phyloP scores from a whole-genome alignment of 1,140 invertebrate genomes.

The Pseudomyrmex flavicornis region DNA sequence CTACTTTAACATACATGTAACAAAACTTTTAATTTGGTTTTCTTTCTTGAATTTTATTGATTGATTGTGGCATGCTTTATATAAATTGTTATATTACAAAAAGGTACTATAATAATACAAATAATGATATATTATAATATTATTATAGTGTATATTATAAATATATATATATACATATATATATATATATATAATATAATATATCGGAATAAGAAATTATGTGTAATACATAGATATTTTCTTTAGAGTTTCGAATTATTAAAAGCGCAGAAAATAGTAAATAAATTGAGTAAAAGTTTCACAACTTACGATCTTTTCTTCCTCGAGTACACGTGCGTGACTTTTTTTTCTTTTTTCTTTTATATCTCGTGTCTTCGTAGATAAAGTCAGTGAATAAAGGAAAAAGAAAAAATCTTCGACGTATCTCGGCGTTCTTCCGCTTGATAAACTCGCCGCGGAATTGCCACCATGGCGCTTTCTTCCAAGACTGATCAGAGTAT shows the following conservation, averaged over 20 bases:
- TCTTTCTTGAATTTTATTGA: not conserved
- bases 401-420: slow-evolving; percentile 51
- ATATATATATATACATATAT: not conserved
- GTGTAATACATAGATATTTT: no score
- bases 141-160: not conserved
- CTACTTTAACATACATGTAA: not conserved
- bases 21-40: not conserved
- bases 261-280: not conserved
- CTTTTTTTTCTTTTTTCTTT: not conserved
- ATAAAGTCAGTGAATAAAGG: not conserved
- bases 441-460: slow-evolving; percentile 64
- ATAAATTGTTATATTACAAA: not conserved
- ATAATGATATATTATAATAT: no score
- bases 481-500: slow-evolving; percentile 24
- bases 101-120: no score
- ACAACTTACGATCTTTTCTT: not conserved
- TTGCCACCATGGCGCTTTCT: slow-evolving; percentile 55
- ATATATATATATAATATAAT: not conserved
- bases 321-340: not conserved
- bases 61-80: not conserved
- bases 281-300: slow-evolving; percentile 29
- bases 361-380: not conserved
- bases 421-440: slow-evolving; percentile 5
- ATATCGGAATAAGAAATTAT: no score
- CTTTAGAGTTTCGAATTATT: not conserved